phyloP scores from a whole-genome alignment of 2,888 invertebrate species.

The Embidobia sp. region DNA sequence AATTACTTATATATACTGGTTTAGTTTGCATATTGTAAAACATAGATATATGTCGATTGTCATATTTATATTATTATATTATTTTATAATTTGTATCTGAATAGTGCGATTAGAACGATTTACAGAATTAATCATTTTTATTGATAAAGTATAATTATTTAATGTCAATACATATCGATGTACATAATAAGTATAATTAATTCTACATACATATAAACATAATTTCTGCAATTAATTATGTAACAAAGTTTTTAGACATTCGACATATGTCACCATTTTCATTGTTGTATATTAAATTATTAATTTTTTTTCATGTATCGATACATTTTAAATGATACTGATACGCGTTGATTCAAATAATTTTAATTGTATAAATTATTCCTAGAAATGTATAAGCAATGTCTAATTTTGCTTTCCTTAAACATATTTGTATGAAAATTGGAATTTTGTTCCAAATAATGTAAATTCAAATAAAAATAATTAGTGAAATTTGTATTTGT shows the following conservation, averaged over 20 bases:
- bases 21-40: background rate
- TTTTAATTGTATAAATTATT: too few species aligned
- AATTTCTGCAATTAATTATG: background rate
- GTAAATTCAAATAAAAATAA: slow-evolving; percentile 29
- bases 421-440: slow-evolving; percentile 12
- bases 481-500: too few species aligned
- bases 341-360: slow-evolving; percentile 19
- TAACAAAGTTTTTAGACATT: slow-evolving; percentile 12
- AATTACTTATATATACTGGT: background rate
- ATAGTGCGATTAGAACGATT: background rate
- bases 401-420: slow-evolving; percentile 13
- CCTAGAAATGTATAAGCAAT: slow-evolving; percentile 2
- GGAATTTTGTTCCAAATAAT: background rate
- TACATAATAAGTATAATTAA: too few species aligned
- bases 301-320: slow-evolving; percentile 17
- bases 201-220: too few species aligned
- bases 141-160: too few species aligned
- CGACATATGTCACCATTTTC: slow-evolving; percentile 23
- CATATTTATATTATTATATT: background rate
- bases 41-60: slow-evolving; percentile 36
- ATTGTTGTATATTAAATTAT: slow-evolving; percentile 22
- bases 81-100: slow-evolving; percentile 1
- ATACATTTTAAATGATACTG: slow-evolving; percentile 3
- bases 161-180: too few species aligned
- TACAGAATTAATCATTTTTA: too few species aligned